Evolutionary conservation across 30 jellyfish, hydroid and myxozoan genomes (phyloP).

Genomic region (Pseudorhiza aurosa): DNA sequence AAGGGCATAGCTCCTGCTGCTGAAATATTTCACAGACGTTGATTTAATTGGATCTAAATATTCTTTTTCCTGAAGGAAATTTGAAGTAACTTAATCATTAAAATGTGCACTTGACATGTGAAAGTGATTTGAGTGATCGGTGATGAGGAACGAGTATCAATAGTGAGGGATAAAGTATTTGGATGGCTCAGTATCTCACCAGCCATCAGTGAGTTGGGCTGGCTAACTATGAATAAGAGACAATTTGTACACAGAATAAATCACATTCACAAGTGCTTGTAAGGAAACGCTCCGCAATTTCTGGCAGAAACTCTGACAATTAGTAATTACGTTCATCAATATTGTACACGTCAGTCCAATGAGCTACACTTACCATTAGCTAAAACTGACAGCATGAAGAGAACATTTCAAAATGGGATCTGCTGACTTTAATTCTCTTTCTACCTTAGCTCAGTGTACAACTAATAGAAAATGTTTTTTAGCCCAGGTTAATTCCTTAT

Average conservation of each 20-base stretch:
- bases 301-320: slow-evolving; percentile 55
- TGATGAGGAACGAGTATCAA: too few species aligned
- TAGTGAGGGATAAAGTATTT: too few species aligned
- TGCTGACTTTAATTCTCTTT: background rate
- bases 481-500: slow-evolving; percentile 11
- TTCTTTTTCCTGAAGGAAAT: too few species aligned
- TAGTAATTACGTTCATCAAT: slow-evolving; percentile 20
- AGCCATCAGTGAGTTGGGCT: slow-evolving; percentile 52
- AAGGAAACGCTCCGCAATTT: slow-evolving; percentile 33
- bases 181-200: slow-evolving; percentile 40
- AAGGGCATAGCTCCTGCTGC: too few species aligned
- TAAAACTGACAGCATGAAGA: slow-evolving; percentile 57
- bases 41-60: too few species aligned
- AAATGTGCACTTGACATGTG: too few species aligned
- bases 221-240: slow-evolving; percentile 62
- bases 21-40: too few species aligned
- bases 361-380: slow-evolving; percentile 49
- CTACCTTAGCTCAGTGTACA: slow-evolving; percentile 23
- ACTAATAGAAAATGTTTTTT: slow-evolving; percentile 8
- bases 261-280: slow-evolving; percentile 47
- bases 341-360: slow-evolving; percentile 57
- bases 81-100: too few species aligned
- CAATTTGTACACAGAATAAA: slow-evolving; percentile 48
- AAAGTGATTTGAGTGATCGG: too few species aligned
- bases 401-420: slow-evolving; percentile 26